Base-by-base conservation (phyloP, 2,888 invertebrate genomes). In the Pollenia griseotomentosa region DNA sequence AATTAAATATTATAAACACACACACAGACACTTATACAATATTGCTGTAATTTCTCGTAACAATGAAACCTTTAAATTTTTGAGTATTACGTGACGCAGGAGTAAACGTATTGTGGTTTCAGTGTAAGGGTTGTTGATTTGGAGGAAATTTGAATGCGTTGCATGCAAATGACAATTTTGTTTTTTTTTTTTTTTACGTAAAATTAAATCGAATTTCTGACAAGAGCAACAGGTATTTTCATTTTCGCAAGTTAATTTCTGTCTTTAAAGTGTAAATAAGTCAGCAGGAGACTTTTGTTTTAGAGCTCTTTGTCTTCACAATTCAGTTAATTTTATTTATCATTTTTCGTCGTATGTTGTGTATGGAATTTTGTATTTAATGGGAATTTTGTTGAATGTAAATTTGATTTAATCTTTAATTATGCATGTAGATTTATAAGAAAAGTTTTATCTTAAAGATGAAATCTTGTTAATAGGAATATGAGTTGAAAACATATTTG, bases 221-320 rank as follows among this genome's bases (percentile, higher is more conserved):
- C 12, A 57, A 14, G n/a, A 33, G 59, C 59, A 59, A 59, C 59
- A 59, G 59, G 59, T 59, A 59, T 57, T 57, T 57, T 59, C 6
- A 59, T 57, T 57, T 57, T 59, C 6, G 14, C 14, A 14, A 14
- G 59, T 33, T 59, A 33, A 59, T 59, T 59, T 59, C 33, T 40
- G n/a, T 40, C 7, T 59, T 59, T 59, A 6, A 33, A 33, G 33
- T 59, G 12, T 33, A 59, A 59, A 59, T 11, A 33, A 33, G 5
- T 40, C 59, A 59, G 40, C 33, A 40, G 11, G n/a, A 59, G 40
- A 59, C 33, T 14, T 59, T 59, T 33, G 33, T 40, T 59, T 59
- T 40, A 8, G 14, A 59, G 57, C 33, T 57, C 19, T 12, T 57
- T 23, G 23, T 57, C 23, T 23, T 57, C 4, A 23, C 23, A 53